phyloP scores from a whole-genome alignment of 2,113 vertebrate species.

The Peromyscus californicus region DNA sequence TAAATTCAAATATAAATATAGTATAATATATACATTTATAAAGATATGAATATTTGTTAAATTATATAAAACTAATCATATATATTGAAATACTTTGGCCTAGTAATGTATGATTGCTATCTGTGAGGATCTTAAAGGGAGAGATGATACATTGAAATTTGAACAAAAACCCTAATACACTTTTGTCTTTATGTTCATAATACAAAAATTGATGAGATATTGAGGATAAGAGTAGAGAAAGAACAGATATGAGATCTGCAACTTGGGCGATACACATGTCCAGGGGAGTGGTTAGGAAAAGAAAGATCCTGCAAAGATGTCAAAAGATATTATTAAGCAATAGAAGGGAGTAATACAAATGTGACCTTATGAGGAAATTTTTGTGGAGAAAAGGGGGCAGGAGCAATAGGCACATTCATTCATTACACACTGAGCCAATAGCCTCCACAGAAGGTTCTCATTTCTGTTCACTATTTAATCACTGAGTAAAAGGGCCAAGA shows the following conservation, averaged over 20 bases:
- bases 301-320: not conserved
- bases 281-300: not conserved
- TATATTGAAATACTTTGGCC: not conserved
- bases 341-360: not conserved
- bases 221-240: not conserved
- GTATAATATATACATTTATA: not conserved
- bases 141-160: not conserved
- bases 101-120: not conserved
- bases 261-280: not conserved
- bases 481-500: no score
- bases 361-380: not conserved
- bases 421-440: not conserved
- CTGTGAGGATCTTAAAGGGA: not conserved
- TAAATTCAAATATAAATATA: not conserved
- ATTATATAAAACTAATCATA: not conserved
- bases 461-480: not conserved
- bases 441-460: not conserved
- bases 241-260: not conserved
- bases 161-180: not conserved
- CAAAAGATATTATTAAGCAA: not conserved
- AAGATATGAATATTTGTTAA: not conserved
- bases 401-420: not conserved
- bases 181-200: not conserved
- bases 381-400: not conserved
- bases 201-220: not conserved